A percentile compares a stretch with the other conserved stretches of the same genome.
Evolutionary conservation across 2,888 invertebrate species (phyloP).

Genomic region (Lymantria dispar): DNA sequence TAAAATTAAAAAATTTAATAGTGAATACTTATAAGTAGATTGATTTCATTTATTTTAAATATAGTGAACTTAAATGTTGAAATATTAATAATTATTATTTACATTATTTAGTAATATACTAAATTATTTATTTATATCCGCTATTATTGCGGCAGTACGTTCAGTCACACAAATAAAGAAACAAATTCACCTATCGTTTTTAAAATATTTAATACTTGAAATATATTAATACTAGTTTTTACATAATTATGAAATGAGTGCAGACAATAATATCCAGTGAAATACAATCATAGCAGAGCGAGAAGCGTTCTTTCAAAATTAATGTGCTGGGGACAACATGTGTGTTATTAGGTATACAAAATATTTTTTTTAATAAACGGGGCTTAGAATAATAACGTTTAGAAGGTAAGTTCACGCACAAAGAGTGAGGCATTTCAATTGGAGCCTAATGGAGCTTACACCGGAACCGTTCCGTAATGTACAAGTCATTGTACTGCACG

Average conservation of each 20-base stretch:
- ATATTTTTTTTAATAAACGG: too few species aligned
- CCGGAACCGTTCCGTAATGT: too few species aligned
- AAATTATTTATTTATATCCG: slow-evolving; percentile 71
- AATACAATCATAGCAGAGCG: too few species aligned
- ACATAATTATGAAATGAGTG: not conserved
- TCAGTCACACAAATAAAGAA: slow-evolving; percentile 29
- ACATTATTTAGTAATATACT: slow-evolving; percentile 81
- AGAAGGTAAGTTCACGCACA: too few species aligned
- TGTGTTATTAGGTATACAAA: too few species aligned
- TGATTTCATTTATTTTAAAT: slow-evolving; percentile 51
- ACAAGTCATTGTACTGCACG: too few species aligned
- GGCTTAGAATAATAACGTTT: too few species aligned
- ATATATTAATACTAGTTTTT: not conserved
- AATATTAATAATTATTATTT: slow-evolving; percentile 60
- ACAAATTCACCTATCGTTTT: slow-evolving; percentile 6
- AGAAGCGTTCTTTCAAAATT: too few species aligned
- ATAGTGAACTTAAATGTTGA: slow-evolving; percentile 59
- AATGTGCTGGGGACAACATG: too few species aligned
- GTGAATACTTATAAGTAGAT: slow-evolving; percentile 52
- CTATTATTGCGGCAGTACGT: slow-evolving; percentile 57
- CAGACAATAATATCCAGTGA: not conserved
- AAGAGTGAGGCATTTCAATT: too few species aligned
- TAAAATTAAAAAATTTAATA: slow-evolving; percentile 58
- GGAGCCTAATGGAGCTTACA: too few species aligned
- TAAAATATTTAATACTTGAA: too few species aligned